Conservation (phyloP, 2,797 vertebrate species). For the Saxicola maurus region DNA sequence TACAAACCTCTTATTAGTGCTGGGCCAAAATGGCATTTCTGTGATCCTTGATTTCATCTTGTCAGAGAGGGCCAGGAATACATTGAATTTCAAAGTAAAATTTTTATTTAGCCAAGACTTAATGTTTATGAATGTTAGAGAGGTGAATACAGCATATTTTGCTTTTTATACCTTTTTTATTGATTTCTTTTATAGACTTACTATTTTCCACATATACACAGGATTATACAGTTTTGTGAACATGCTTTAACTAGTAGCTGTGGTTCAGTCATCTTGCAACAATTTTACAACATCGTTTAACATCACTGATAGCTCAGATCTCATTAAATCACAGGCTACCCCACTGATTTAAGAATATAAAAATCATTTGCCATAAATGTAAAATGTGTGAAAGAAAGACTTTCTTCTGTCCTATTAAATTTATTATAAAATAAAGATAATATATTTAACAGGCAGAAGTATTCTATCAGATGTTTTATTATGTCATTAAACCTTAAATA, state of each 20-base stretch:
- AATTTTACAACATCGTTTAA: neutral
- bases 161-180: neutral
- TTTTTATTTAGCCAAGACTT: neutral
- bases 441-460: neutral
- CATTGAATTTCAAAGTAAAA: neutral
- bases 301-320: neutral
- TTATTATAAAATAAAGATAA: slow-evolving; percentile 10
- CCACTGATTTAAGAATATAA: slow-evolving; percentile 25
- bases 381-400: neutral
- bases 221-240: neutral
- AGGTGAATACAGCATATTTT: neutral
- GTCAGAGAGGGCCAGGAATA: neutral
- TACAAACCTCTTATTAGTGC: neutral
- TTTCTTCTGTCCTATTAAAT: neutral
- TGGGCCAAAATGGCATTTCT: neutral
- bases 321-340: slow-evolving; percentile 11
- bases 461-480: neutral
- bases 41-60: neutral
- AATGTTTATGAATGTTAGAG: neutral
- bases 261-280: neutral
- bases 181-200: neutral
- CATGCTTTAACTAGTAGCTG: neutral
- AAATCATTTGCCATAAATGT: neutral
- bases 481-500: neutral
- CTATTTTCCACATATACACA: neutral